phyloP scores from a whole-genome alignment of 2,113 vertebrate genomes.

The Phalacrocorax aristotelis region DNA sequence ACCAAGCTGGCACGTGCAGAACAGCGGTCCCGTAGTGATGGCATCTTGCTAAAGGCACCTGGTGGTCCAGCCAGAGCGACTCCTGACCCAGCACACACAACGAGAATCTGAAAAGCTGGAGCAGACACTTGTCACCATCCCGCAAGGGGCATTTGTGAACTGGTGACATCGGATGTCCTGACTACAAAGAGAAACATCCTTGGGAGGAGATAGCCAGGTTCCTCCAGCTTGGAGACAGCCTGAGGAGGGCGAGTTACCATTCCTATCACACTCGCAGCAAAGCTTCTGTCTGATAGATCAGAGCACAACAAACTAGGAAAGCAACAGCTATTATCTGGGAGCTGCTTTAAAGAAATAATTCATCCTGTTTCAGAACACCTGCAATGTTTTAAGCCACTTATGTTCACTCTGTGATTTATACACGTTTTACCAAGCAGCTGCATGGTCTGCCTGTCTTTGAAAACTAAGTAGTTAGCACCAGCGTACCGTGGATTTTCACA shows the following conservation, averaged over 20 bases:
- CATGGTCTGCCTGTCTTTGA: not conserved
- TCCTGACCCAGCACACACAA: not conserved
- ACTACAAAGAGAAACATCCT: not conserved
- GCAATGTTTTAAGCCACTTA: not conserved
- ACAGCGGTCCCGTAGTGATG: not conserved
- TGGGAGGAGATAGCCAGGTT: not conserved
- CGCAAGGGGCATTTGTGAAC: not conserved
- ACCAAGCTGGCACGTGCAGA: not conserved
- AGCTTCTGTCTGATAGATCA: not conserved
- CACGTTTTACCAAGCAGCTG: not conserved
- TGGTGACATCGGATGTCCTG: not conserved
- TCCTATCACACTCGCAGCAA: not conserved
- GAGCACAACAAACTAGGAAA: not conserved
- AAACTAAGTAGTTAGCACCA: not conserved
- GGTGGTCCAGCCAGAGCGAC: rapidly evolving
- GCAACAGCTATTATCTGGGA: not conserved
- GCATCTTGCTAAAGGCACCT: not conserved
- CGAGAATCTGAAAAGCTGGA: not conserved
- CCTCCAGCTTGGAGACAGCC: not conserved
- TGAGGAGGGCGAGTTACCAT: not conserved
- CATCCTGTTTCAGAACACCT: not conserved
- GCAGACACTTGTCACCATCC: not conserved
- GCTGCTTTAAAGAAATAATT: not conserved
- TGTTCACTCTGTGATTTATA: not conserved
- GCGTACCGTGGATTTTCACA: not conserved